phyloP scores from a whole-genome alignment of 2,888 invertebrate species.

The Andrena bicolor region DNA sequence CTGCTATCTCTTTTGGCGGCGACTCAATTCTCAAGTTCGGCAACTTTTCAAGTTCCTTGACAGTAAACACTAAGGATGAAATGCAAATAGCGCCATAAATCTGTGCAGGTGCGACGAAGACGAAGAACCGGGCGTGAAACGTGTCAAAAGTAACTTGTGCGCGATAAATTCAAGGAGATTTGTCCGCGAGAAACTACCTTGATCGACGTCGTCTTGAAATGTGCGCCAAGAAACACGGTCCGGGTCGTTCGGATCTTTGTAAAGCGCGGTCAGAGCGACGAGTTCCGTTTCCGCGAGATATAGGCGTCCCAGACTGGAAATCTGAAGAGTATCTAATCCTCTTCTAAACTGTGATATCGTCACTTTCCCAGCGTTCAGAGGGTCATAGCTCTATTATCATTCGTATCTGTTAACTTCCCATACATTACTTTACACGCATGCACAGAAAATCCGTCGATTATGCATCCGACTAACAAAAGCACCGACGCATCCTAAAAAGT shows the following conservation, averaged over 20 bases:
- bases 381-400: constrained; percentile 88
- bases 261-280: constrained; percentile 88
- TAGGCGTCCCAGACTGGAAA: constrained; percentile 87
- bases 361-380: constrained; percentile 89
- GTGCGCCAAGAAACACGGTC: constrained; percentile 90
- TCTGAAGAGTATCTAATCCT: constrained; percentile 89
- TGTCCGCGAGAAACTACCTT: constrained; percentile 85
- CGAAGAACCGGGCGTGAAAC: neutral
- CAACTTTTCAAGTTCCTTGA: constrained; percentile 89
- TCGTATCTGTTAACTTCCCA: constrained; percentile 2
- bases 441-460: too few relatives aligned
- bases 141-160: neutral
- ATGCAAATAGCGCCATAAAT: too few relatives aligned
- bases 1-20: constrained; percentile 86
- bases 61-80: constrained; percentile 87
- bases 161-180: neutral
- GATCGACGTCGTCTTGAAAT: constrained; percentile 92
- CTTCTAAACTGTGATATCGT: constrained; percentile 90
- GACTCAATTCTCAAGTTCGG: constrained; percentile 87
- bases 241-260: constrained; percentile 90
- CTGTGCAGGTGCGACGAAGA: neutral
- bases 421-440: neutral
- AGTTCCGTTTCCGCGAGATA: constrained; percentile 88
- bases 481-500: too few relatives aligned
- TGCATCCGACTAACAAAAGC: too few relatives aligned